Conservation (phyloP, 2,113 vertebrate species). For the Lepus timidus region DNA sequence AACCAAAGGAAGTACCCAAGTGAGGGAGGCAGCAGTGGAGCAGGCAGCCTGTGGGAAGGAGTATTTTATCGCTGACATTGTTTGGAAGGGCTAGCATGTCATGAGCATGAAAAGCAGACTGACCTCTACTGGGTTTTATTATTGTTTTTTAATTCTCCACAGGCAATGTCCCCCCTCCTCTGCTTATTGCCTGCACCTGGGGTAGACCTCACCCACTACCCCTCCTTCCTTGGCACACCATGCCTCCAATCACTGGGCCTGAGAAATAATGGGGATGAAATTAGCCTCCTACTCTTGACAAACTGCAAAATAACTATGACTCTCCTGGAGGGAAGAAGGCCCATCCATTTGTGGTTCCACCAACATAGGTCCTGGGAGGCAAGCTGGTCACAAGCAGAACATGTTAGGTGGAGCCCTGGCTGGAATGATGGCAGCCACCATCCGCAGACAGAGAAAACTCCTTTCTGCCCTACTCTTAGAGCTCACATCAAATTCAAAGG, state of each 20-base stretch:
- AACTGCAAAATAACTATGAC: conserved; percentile 47
- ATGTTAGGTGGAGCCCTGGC: conserved; percentile 4
- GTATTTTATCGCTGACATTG: conserved; percentile 46
- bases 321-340: conserved; percentile 40
- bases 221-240: neutral
- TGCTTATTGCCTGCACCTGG: conserved; percentile 63
- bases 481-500: conserved; percentile 70
- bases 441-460: neutral
- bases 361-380: neutral
- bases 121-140: conserved; percentile 52
- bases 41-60: neutral
- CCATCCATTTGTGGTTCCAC: conserved; percentile 43
- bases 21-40: neutral
- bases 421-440: conserved; percentile 15
- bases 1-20: neutral
- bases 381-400: conserved; percentile 3
- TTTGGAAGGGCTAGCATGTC: neutral
- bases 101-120: conserved; percentile 55
- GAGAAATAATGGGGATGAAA: conserved; percentile 62
- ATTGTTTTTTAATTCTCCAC: conserved; percentile 61
- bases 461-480: neutral
- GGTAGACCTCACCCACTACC: neutral
- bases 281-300: conserved; percentile 44
- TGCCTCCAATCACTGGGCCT: neutral
- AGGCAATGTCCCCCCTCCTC: neutral